Evolutionary conservation across 2,797 vertebrate genomes (phyloP), one percentile per base, ranked within the genome.

Genomic region (Sylvia borin): DNA sequence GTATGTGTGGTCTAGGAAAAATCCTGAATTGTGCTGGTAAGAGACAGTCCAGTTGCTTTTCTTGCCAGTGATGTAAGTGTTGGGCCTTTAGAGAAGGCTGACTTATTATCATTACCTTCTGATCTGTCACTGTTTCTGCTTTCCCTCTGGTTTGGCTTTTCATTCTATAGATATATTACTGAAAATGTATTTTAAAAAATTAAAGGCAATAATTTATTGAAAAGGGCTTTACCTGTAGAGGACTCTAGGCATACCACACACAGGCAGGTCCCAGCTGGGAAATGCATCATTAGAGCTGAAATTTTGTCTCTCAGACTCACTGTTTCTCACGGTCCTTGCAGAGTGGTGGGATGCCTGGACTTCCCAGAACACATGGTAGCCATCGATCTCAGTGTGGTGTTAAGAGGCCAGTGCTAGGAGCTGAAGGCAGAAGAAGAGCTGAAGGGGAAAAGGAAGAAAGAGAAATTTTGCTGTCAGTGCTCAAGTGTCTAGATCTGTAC

Each of bases 1-100:
- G 22, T 75, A 58, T 66, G 66, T 84, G 66, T 97, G 76, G 80
- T 93, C 70, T 64, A 88, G 75, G 75, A 88, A 85, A 96, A 93
- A 77, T 83, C 58, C 47, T 5, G 9, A 86, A 76, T 10, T 68
- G 34, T 67, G 54, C 42, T 85, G 48, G 9, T 54, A 60, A 48
- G n/a, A 88, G 72, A 43, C 55, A 70, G 27, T 83, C 73, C 85
- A 38, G 36, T 78, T 50, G 85, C 67, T 91, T 87, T 72, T 79
- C 55, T 80, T 85, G 61, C 34, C 15, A 13, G 22, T 83, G 65
- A 74, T 74, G 3, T 78, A 86, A 87, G 36, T 54, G 10, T 66
- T 81, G n/a, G 20, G 36, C 47, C 34, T 90, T 92, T 58, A 92
- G 51, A 70, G 58, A 61, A 84, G 40, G 47, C 24, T 68, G 51